Evolutionary conservation across 2,797 vertebrate species (phyloP), one percentile per base, ranked within the genome.

Genomic region (Gouania willdenowi): DNA sequence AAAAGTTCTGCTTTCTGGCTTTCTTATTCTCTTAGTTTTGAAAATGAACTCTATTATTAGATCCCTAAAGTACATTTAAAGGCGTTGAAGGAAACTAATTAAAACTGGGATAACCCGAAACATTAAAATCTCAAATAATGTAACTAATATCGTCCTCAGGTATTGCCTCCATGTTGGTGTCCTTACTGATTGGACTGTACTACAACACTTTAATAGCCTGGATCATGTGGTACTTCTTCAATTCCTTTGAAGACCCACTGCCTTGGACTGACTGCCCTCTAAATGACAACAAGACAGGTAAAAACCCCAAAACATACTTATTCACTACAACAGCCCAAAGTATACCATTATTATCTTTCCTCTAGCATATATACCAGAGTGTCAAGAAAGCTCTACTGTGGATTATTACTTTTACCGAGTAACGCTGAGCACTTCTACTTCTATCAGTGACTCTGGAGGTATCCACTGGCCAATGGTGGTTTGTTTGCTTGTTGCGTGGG

Each of bases 171-270:
- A 90, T 95, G 93, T 18, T 90, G 5, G 91, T 92, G 8, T 95
- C 94, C 35, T 91, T 94, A 59, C 50, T 94, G 49, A 85, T 97
- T 31, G 83, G 90, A 4, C 69, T 94, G 8, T 97, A 97, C 69
- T 97, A 97, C 56, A 96, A 95, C 56, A 92, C 91, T n/a, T 91
- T 97, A 58, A 91, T 94, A 23, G 91, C 93, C 51, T 95, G 91
- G 87, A 86, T 97, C 55, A 80, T 97, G 88, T 98, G 95, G 95
- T 98, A 98, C 79, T 90, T 98, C 77, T 95, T 94, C 80, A 98
- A 97, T 67, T 98, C 95, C 16, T 97, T 98, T 57, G 94, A 98
- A 86, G 86, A 87, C 0, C 95, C 94, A 0, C 74, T 98, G 36
- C 95, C 95, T 24, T 97, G 94, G 93, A 88, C 71, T 4, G 35